A percentile compares a stretch with the other conserved stretches of the same genome.
phyloP scores from a whole-genome alignment of 2,113 vertebrate genomes.

The Pipra filicauda region DNA sequence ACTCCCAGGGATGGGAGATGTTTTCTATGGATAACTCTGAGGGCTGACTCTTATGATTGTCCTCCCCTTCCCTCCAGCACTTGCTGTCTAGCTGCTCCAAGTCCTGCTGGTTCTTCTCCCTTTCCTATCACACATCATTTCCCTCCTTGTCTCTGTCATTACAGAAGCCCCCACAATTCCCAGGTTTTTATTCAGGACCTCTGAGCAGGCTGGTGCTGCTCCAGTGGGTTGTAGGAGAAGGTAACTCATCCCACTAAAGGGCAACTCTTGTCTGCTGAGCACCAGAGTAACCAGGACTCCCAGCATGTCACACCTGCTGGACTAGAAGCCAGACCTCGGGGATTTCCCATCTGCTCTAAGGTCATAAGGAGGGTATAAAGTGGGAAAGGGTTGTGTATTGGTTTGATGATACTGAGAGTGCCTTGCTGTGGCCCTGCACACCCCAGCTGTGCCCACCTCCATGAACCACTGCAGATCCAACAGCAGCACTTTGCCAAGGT shows the following conservation, averaged over 20 bases:
- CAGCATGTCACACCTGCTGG: not conserved
- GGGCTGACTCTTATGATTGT: not conserved
- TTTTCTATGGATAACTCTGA: not conserved
- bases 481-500: not conserved
- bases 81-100: not conserved
- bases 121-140: not conserved
- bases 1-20: not conserved
- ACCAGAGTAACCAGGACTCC: not conserved
- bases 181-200: not conserved
- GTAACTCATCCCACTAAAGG: not conserved
- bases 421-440: not conserved
- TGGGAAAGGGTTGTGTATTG: not conserved
- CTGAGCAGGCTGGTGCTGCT: not conserved
- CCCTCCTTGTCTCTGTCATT: not conserved
- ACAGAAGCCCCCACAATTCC: not conserved
- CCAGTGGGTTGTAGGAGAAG: not conserved
- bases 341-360: not conserved
- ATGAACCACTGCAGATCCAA: not conserved
- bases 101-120: not conserved
- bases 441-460: not conserved
- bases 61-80: not conserved
- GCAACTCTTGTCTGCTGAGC: not conserved
- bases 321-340: not conserved
- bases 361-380: not conserved
- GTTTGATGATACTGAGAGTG: too few relatives aligned